These are phyloP conservation scores for Magallana gigas DNA, from an alignment of 1,140 invertebrate genomes.

Conservation along the genomic window DNA sequence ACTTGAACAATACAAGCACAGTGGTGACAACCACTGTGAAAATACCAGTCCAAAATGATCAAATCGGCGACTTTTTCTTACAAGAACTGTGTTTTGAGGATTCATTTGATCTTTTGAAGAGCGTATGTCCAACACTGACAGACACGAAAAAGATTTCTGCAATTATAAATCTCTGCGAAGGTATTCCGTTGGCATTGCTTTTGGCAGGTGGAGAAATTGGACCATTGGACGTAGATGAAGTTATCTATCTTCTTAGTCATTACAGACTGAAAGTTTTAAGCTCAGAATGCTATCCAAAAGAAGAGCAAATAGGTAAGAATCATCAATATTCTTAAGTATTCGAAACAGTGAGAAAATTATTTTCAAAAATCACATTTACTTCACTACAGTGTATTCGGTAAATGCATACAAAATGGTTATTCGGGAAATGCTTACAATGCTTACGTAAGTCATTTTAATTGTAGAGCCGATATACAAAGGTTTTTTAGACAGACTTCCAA, in stretches of 20 bases:
- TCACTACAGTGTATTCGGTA: no score
- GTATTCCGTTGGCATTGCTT: constrained; percentile 52
- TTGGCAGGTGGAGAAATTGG: constrained; percentile 42
- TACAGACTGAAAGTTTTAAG: constrained; percentile 41
- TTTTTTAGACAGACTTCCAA: constrained; percentile 50
- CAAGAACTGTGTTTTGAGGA: constrained; percentile 19
- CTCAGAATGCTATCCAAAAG: constrained; percentile 40
- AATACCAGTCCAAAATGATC: not conserved
- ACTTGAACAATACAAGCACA: constrained; percentile 34
- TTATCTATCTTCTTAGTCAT: constrained; percentile 41
- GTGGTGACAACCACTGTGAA: constrained; percentile 45
- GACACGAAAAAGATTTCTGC: constrained; percentile 23
- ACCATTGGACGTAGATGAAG: constrained; percentile 1
- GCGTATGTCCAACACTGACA: constrained; percentile 32
- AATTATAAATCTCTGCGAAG: constrained; percentile 47
- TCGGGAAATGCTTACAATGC: no score
- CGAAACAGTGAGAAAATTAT: no score
- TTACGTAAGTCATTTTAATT: not conserved
- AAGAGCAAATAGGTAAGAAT: constrained; percentile 41
- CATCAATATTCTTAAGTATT: no score
- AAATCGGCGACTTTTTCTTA: not conserved
- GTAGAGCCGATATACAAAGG: constrained; percentile 48
- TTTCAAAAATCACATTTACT: no score
- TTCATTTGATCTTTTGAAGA: constrained; percentile 44
- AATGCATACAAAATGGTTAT: no score